Evolutionary conservation across 2,797 vertebrate genomes (phyloP), one percentile per base, ranked within the genome.

Genomic region (Borostomias antarcticus): DNA sequence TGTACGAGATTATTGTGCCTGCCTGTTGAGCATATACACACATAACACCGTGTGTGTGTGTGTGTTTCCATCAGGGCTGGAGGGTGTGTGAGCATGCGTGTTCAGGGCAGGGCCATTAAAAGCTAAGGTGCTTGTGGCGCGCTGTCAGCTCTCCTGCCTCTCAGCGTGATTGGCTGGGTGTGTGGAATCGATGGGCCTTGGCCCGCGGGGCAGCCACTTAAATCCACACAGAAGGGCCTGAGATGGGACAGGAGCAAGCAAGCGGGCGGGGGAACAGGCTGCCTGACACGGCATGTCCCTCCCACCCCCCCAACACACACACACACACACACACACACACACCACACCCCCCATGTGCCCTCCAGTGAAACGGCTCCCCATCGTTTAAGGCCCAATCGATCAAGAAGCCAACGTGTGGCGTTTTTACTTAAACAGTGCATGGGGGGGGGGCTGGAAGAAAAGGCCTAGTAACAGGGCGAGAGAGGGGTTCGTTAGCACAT

Each of bases 391-490:
- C 72, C 68, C 77, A 77, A 83, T 88, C 76, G 60, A 80, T 89
- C 82, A 85, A 82, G 77, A 73, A 77, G 85, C n/a, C 69, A 77
- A 76, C 68, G 63, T 70, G 81, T 85, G 84, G 75, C 82, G 74
- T 84, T 85, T 89, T 86, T 83, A 89, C 86, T 89, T 79, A 79
- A 82, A 83, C 77, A 45, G 69, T 83, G 85, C 85, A 79, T 83
- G 84, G 85, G 78, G 86, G 88, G 88, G 82, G 82, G 76, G 77
- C 77, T 85, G 78, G 67, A 64, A 80, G 64, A 84, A 37, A 63
- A 63, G 63, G 63, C 68, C 61, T 17, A 21, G 5, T 40, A n/a
- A 25, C 35, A 28, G 58, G 2, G 53, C 26, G 30, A 35, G 58
- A 17, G 50, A 69, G 66, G 47, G 59, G 68, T 58, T 80, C 81